Evolutionary conservation across 2,113 vertebrate species (phyloP), one percentile per base, ranked within the genome.

Genomic region (Australoheros scitulus): DNA sequence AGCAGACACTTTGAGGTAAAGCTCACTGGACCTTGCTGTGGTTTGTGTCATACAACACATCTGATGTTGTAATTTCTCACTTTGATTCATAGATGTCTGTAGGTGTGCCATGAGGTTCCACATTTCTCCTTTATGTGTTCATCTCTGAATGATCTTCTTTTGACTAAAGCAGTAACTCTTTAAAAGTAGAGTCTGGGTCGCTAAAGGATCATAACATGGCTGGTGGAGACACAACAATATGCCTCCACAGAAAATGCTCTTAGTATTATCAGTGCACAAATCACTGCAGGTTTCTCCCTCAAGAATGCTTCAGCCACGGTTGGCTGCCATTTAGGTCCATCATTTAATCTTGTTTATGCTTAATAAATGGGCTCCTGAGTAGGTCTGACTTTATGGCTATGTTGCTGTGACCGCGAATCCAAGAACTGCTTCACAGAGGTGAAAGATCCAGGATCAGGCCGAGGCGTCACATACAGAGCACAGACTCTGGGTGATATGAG

Each of bases 331-430:
- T 70, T 70, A 50, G 41, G 43, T 29, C 24, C 65, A 13, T 70
- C 26, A 70, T 70, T 70, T 70, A 70, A 50, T 70, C 65, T 70
- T 50, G 17, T 70, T 50, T 70, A 70, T 24, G 47, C 43, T 68
- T 68, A 26, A 68, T 68, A 68, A 68, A 26, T 38, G 17, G 26
- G 22, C 11, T 47, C 38, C 38, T 22, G 38, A 17, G 14, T 3
- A 47, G 24, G 22, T 47, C 24, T 68, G 64, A 47, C 22, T 68
- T 47, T 26, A 47, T 47, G 63, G 63, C 22, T 38, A 10, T 38
- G 9, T 38, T 38, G 9, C 9, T 38, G 38, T 38, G 38, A 38
- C 9, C 1, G 10, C 9, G 11, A 38, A 38, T 38, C 9, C 38
- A 36, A 32, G 11, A 20, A 34, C 34, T 34, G 34, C 34, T 7